These are phyloP conservation scores for Clunio marinus DNA, from an alignment of 2,888 invertebrate species.

Conservation along the genomic window DNA sequence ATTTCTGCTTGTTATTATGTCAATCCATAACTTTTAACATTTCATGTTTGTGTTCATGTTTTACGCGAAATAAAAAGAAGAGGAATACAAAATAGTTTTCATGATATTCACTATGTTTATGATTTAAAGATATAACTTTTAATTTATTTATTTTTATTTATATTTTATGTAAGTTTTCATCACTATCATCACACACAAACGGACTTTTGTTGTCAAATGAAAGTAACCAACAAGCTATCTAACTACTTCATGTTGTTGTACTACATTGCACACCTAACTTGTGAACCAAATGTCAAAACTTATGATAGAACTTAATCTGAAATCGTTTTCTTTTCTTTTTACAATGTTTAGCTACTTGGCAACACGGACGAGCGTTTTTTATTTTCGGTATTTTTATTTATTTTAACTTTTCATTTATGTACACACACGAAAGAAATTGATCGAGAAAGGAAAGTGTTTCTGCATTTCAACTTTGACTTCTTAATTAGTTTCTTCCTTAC, in stretches of 20 bases:
- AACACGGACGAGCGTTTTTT: constrained; percentile 29
- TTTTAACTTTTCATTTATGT: background rate
- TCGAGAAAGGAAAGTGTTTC: too few species aligned
- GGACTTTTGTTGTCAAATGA: background rate
- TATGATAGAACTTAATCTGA: constrained; percentile 23
- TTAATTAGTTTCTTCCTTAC: background rate
- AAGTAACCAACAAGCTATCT: background rate
- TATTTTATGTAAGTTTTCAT: constrained; percentile 10
- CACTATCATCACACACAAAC: constrained; percentile 12
- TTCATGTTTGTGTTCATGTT: background rate
- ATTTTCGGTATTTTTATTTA: constrained; percentile 9
- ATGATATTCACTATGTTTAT: background rate
- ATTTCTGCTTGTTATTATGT: constrained; percentile 29
- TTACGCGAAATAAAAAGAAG: background rate
- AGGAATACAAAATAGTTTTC: too few species aligned
- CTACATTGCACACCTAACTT: constrained; percentile 26
- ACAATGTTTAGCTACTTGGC: constrained; percentile 35
- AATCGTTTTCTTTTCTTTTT: background rate
- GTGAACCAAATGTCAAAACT: constrained; percentile 29
- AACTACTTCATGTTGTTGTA: background rate
- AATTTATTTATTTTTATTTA: background rate
- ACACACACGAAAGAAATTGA: too few species aligned
- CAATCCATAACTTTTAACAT: constrained; percentile 33
- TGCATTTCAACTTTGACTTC: too few species aligned
- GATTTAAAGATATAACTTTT: background rate